Percentiles rank a stretch among this genome's conserved stretches.
These are phyloP conservation scores for Actias luna DNA, from an alignment of 2,888 invertebrate species.

Conservation along the genomic window DNA sequence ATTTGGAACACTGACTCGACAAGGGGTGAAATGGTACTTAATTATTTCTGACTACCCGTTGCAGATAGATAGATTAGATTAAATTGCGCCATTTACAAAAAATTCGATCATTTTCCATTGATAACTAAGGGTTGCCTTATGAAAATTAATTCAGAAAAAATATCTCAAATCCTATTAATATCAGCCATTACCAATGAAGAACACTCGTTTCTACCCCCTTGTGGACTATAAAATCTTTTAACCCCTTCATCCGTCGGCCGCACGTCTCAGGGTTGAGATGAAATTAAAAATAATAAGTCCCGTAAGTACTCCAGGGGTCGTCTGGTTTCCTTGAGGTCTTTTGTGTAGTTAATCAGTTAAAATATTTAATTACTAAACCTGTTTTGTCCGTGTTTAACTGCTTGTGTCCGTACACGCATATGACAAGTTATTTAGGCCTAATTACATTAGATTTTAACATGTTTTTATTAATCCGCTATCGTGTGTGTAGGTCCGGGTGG, in stretches of 20 bases:
- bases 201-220: conserved; percentile 56
- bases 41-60: neutral
- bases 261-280: conserved; percentile 61
- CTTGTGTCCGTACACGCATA: neutral
- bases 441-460: neutral
- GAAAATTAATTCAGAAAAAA: conserved; percentile 16
- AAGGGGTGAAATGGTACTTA: neutral
- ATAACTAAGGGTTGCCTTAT: neutral
- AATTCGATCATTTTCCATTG: neutral
- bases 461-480: neutral
- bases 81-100: neutral
- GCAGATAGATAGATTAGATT: neutral
- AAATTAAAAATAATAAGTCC: conserved; percentile 75
- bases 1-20: too few relatives aligned
- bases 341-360: conserved; percentile 77
- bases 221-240: conserved; percentile 54
- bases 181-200: conserved; percentile 55
- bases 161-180: conserved; percentile 60
- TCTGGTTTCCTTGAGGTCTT: conserved; percentile 47
- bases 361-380: conserved; percentile 74
- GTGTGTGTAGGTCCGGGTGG: too few relatives aligned
- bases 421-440: neutral
- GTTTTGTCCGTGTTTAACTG: neutral
- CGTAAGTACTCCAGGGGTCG: conserved; percentile 51
- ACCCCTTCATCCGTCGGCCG: conserved; percentile 53